Base-by-base conservation (phyloP, 2,888 invertebrate genomes). In the Metallyticus violacea region DNA sequence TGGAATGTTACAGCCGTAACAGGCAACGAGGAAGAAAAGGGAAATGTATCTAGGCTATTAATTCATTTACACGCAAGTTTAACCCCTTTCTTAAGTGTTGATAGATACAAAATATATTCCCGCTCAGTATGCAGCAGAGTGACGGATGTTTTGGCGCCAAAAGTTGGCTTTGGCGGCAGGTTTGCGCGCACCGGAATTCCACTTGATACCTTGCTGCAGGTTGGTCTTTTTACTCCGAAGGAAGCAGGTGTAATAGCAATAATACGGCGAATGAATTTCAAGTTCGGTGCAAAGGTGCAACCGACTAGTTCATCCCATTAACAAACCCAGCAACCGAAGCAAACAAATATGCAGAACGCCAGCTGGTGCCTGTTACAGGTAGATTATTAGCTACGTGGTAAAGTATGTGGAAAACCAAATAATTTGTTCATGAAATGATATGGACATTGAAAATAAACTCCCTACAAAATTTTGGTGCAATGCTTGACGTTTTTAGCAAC, bases 111-210 rank as follows among this genome's bases (percentile, higher is more conserved):
- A n/a, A n/a, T n/a, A n/a, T n/a, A n/a, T n/a, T n/a, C n/a, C n/a
- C n/a, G n/a, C 4, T 9, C 40, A 15, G 15, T 2, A 62, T 40
- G 40, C 15, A 62, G n/a, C n/a, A 62, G 1, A 9, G 15, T 15
- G 1, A 15, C 5, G 40, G 40, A 62, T 9, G 15, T 5, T 62
- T 62, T 40, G 40, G 40, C 40, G 40, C 40, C 40, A 40, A 40
- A 40, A 40, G 40, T 7, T 40, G 7, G 7, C 40, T 40, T 40
- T 40, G 40, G 81, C 9, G 9, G 81, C 40, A 81, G 26, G 81
- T 40, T n/a, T 81, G 27, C 29, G 29, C 25, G 77, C 81, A 87
- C 87, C 87, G 87, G 87, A 87, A 81, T 87, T 87, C 87, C 87
- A 87, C 87, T 87, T 87, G 87, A 87, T 85, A 86, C 85, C 30